phyloP scores from a whole-genome alignment of 2,888 invertebrate species.

The Leucophora obtusa region DNA sequence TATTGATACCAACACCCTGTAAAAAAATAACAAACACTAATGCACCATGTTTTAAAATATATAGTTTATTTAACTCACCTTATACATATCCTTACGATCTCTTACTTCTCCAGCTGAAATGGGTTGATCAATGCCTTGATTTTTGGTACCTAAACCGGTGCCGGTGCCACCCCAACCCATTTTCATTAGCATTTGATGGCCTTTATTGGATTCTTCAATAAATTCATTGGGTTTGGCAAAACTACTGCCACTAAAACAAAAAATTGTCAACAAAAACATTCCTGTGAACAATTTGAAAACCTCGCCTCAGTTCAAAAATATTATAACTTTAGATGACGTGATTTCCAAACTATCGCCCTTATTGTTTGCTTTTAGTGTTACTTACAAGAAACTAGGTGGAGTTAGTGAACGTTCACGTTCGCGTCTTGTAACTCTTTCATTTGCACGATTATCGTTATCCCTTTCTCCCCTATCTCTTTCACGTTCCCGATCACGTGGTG shows the following conservation, averaged over 20 bases:
- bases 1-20: constrained; percentile 92
- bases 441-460: constrained; percentile 68
- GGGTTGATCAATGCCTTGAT: constrained; percentile 97
- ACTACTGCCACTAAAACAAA: constrained; percentile 48
- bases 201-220: constrained; percentile 94
- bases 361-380: constrained; percentile 43
- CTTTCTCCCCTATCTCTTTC: constrained; percentile 72
- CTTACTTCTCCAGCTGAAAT: constrained; percentile 94
- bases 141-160: constrained; percentile 94
- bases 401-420: constrained; percentile 79
- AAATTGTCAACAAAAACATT: not conserved
- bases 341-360: too few relatives aligned
- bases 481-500: constrained; percentile 67
- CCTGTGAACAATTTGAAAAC: too few relatives aligned
- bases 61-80: constrained; percentile 75
- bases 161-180: constrained; percentile 98
- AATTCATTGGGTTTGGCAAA: constrained; percentile 81
- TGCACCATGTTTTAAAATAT: not conserved
- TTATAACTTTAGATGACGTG: too few relatives aligned
- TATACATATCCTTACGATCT: constrained; percentile 95
- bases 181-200: constrained; percentile 96
- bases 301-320: too few relatives aligned
- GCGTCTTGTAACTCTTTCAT: constrained; percentile 77
- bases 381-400: constrained; percentile 89
- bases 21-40: not conserved